A percentile compares a stretch with the other conserved stretches of the same genome.
These are phyloP conservation scores for Lerema accius DNA, from an alignment of 1,140 invertebrate species.

Conservation along the genomic window DNA sequence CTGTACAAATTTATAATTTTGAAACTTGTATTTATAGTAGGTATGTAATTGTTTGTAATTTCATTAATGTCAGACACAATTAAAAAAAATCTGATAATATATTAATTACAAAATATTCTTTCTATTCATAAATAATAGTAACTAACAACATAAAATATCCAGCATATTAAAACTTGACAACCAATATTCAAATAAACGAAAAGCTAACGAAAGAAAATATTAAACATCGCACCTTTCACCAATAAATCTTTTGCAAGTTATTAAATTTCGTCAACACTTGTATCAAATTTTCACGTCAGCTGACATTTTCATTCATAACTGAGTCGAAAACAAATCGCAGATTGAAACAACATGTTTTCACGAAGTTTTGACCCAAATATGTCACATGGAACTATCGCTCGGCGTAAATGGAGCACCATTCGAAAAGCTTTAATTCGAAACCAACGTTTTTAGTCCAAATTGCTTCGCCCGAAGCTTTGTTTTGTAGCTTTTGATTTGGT, in stretches of 20 bases:
- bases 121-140: too few relatives aligned
- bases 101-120: too few relatives aligned
- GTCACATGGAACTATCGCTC: conserved; percentile 25
- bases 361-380: conserved; percentile 39
- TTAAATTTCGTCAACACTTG: conserved; percentile 23
- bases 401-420: conserved; percentile 28
- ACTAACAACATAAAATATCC: too few relatives aligned
- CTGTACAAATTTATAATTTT: too few relatives aligned
- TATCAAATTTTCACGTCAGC: conserved; percentile 19
- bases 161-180: background rate
- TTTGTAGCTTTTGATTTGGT: conserved; percentile 15
- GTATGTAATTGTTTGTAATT: too few relatives aligned
- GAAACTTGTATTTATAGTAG: too few relatives aligned
- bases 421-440: conserved; percentile 33
- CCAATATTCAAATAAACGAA: background rate
- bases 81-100: too few relatives aligned
- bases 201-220: too few relatives aligned
- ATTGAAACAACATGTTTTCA: conserved; percentile 40
- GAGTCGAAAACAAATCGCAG: conserved; percentile 23
- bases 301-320: conserved; percentile 28
- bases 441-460: conserved; percentile 17
- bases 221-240: too few relatives aligned
- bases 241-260: conserved; percentile 6
- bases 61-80: too few relatives aligned
- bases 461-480: conserved; percentile 25